Evolutionary conservation across 2,113 vertebrate species (phyloP), one percentile per base, ranked within the genome.

Genomic region (Morone saxatilis): DNA sequence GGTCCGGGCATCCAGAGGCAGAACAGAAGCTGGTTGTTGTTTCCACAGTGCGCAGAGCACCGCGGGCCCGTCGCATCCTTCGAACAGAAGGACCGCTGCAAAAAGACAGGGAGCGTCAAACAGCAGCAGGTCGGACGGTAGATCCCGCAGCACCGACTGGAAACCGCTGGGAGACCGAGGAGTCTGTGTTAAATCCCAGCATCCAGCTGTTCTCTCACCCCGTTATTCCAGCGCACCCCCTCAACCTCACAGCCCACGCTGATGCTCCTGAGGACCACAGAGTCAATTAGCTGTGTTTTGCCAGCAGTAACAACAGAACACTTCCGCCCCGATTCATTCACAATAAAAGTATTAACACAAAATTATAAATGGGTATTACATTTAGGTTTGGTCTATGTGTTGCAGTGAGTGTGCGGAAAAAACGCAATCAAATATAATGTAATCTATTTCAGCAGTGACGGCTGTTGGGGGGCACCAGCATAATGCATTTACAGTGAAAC

Each of bases 31-130:
- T 57, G 59, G 53, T 36, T 60, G 51, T 76, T 72, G 68, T 50
- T 25, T 17, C 25, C 43, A 50, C n/a, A 25, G 70, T 48, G 48
- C 54, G 47, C 61, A 65, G 40, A 71, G 68, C 63, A 47, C 61
- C 61, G 57, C 5, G 75, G 77, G 73, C 78, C 81, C 68, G 72
- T n/a, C 65, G 69, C 78, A 74, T 66, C 73, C 72, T 25, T 17
- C 22, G 22, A 17, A 16, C 36, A 57, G 11, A 31, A 12, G 17
- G 4, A 13, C 2, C 41, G 51, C 45, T 36, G 41, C 5, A 70
- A 13, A 25, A 19, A 62, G 48, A 16, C 54, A 68, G 25, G 4
- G 56, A 16, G 5, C 81, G 25, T n/a, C 25, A 10, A 31, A 43
- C 11, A 45, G 2, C 74, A 10, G n/a, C 36, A 7, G 63, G 22